Evolutionary conservation across 2,888 invertebrate genomes (phyloP).

Genomic region (Tachystola acroxantha): DNA sequence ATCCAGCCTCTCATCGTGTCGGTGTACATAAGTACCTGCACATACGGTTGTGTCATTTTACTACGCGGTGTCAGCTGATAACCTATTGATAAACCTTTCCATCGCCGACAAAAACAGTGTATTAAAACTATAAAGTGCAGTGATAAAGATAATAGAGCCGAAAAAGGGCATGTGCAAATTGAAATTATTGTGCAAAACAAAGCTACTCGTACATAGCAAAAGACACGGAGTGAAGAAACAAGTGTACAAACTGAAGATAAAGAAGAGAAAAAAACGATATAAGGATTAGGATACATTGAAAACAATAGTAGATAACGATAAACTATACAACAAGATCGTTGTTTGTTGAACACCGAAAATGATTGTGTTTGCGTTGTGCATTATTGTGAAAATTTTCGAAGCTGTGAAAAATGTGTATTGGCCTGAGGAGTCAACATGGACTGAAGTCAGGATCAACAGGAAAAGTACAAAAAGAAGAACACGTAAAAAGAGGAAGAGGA

Average conservation of each 20-base stretch:
- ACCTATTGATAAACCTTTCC: conserved; percentile 39
- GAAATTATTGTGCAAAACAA: conserved; percentile 18
- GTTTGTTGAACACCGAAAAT: conserved; percentile 33
- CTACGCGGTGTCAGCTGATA: conserved; percentile 35
- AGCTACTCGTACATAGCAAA: conserved; percentile 18
- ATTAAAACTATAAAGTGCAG: conserved; percentile 23
- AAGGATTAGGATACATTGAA: conserved; percentile 22
- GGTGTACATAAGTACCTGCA: conserved; percentile 15
- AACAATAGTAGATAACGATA: conserved; percentile 20
- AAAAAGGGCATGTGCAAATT: conserved; percentile 36
- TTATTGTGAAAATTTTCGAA: conserved; percentile 50
- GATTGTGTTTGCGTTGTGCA: conserved; percentile 56
- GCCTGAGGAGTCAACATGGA: conserved; percentile 16
- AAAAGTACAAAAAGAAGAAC: conserved; percentile 19
- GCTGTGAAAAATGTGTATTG: conserved; percentile 31
- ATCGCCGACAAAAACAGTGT: background rate
- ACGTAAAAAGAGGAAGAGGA: conserved; percentile 25
- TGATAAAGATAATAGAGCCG: conserved; percentile 18
- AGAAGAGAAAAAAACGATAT: conserved; percentile 43
- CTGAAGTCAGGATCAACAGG: conserved; percentile 4
- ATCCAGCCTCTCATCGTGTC: conserved; percentile 21
- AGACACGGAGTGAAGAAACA: conserved; percentile 21
- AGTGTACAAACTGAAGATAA: conserved; percentile 31
- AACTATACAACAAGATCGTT: conserved; percentile 14
- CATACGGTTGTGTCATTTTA: conserved; percentile 14